A percentile compares a stretch with the other conserved stretches of the same genome.
These are phyloP conservation scores for Oncorhynchus tshawytscha DNA, from an alignment of 2,113 vertebrate genomes.

Conservation along the genomic window DNA sequence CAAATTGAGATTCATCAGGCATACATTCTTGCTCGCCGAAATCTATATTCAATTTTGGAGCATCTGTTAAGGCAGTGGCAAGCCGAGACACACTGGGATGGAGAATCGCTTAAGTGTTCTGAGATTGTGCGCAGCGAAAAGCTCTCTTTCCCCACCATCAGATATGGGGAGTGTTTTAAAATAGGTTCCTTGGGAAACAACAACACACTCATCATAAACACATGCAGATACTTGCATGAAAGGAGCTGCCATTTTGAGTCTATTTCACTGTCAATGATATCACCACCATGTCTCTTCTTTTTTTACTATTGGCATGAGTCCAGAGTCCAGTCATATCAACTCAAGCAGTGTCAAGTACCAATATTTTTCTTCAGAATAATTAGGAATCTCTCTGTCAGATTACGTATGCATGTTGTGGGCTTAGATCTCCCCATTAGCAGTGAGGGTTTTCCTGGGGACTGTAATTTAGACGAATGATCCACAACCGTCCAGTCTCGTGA, in stretches of 20 bases:
- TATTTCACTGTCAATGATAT: slow-evolving; percentile 10
- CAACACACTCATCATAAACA: background rate
- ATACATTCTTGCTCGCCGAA: slow-evolving; percentile 68
- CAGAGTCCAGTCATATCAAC: too few species aligned
- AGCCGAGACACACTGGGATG: slow-evolving; percentile 60
- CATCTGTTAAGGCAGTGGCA: slow-evolving; percentile 71
- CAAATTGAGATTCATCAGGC: slow-evolving; percentile 77
- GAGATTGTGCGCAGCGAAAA: slow-evolving; percentile 49
- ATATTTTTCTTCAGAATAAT: background rate
- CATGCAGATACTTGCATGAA: background rate
- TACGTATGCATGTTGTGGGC: background rate
- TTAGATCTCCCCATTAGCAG: background rate
- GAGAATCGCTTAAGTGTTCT: slow-evolving; percentile 66
- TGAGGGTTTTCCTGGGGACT: background rate
- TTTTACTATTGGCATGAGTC: too few species aligned
- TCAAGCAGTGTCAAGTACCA: too few species aligned
- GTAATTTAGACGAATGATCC: background rate
- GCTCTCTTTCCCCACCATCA: slow-evolving; percentile 23
- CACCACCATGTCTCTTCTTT: background rate
- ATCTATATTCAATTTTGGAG: slow-evolving; percentile 76
- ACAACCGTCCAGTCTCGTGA: background rate
- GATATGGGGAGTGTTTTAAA: background rate
- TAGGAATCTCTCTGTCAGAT: background rate
- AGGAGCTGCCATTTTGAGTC: background rate
- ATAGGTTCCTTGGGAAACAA: background rate